Evolutionary conservation across 37 sponge, comb jelly and placozoan genomes (phyloP).

Genomic region (Ianthella basta): DNA sequence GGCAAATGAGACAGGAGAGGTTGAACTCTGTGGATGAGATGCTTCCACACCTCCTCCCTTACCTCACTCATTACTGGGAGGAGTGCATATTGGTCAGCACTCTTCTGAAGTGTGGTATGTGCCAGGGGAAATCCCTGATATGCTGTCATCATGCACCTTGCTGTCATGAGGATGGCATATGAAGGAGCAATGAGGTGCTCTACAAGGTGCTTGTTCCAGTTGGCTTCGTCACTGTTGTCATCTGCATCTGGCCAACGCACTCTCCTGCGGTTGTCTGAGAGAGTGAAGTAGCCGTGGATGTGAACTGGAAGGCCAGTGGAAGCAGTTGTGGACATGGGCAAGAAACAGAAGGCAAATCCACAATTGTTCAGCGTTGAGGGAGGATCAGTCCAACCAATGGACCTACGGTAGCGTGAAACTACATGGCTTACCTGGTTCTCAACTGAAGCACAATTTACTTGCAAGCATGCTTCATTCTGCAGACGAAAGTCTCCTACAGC

Average conservation of each 20-base stretch:
- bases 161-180: slow-evolving; percentile 57
- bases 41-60: slow-evolving; percentile 42
- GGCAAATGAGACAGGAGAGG: neutral
- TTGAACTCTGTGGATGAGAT: slow-evolving; percentile 35
- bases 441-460: neutral
- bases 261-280: slow-evolving; percentile 70
- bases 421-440: neutral
- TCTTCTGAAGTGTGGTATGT: neutral
- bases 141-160: slow-evolving; percentile 22
- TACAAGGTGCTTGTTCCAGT: slow-evolving; percentile 70
- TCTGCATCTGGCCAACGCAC: slow-evolving; percentile 83
- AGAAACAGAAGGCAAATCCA: slow-evolving; percentile 83
- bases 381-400: neutral
- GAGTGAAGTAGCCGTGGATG: slow-evolving; percentile 85
- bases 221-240: slow-evolving; percentile 69
- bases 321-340: slow-evolving; percentile 68
- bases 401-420: neutral
- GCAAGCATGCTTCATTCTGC: neutral
- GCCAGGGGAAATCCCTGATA: slow-evolving; percentile 32
- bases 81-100: slow-evolving; percentile 48
- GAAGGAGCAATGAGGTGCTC: slow-evolving; percentile 44
- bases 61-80: slow-evolving; percentile 50
- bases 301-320: slow-evolving; percentile 64
- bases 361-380: slow-evolving; percentile 18
- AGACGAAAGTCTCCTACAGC: neutral